phyloP scores from a whole-genome alignment of 1,140 invertebrate genomes.

The Coptotermes formosanus region DNA sequence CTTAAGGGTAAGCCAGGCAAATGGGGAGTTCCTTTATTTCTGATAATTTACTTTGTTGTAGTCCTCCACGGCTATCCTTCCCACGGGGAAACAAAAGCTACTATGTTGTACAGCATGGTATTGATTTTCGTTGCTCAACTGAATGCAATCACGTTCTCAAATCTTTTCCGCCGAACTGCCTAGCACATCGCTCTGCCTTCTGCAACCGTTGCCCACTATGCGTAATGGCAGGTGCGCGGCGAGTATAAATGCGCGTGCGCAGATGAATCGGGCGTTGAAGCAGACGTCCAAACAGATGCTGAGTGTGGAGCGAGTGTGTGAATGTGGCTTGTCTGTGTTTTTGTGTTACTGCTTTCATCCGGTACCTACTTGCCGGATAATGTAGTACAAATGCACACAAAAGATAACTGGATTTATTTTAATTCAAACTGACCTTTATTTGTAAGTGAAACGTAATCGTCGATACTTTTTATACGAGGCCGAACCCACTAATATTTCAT shows the following conservation, averaged over 20 bases:
- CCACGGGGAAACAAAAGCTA: neutral
- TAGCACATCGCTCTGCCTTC: neutral
- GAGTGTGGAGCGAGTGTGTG: neutral
- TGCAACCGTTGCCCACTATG: neutral
- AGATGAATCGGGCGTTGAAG: neutral
- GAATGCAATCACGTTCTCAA: neutral
- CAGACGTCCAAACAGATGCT: constrained; percentile 9
- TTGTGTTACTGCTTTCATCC: neutral
- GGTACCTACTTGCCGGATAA: constrained; percentile 5
- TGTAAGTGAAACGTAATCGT: neutral
- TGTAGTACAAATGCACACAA: constrained; percentile 2
- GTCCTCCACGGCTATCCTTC: neutral
- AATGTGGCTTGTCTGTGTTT: neutral
- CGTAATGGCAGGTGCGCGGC: neutral
- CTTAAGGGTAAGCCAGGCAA: too few species aligned
- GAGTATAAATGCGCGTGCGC: constrained; percentile 3
- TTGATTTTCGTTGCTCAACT: neutral
- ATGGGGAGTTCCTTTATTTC: too few species aligned
- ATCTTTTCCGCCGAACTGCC: neutral
- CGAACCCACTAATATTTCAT: neutral
- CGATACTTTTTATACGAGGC: constrained; percentile 12
- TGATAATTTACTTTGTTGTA: neutral
- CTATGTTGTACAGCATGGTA: neutral
- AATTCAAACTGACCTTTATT: neutral
- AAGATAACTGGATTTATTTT: neutral